Percentiles rank a stretch among this genome's conserved stretches.
Evolutionary conservation across 2,113 vertebrate species (phyloP).

Genomic region (Chunga burmeisteri): DNA sequence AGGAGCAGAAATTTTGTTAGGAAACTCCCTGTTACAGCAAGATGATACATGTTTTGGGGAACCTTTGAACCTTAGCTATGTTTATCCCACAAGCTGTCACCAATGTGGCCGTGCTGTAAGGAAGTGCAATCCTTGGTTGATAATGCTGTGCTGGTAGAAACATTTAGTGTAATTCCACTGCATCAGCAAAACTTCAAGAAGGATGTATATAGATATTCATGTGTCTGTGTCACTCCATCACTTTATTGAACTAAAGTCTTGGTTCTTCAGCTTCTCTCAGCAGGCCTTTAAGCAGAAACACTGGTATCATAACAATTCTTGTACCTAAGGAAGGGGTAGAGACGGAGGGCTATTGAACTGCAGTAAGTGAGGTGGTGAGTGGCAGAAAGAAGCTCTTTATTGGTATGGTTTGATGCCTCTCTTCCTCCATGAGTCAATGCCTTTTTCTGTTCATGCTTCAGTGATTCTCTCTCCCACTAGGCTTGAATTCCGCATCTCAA

Average conservation of each 20-base stretch:
- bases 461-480: background rate
- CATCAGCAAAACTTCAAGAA: background rate
- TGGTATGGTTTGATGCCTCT: background rate
- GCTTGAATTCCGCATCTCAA: background rate
- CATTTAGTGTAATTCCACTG: background rate
- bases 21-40: background rate
- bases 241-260: background rate
- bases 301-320: background rate
- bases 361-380: background rate
- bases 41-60: background rate
- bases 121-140: background rate
- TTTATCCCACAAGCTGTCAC: background rate
- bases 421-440: background rate
- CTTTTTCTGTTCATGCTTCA: background rate
- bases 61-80: background rate
- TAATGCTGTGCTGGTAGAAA: background rate
- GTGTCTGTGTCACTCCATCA: background rate
- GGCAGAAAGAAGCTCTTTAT: background rate
- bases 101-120: accelerated
- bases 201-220: background rate
- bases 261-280: background rate
- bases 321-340: background rate
- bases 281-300: background rate
- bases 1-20: background rate
- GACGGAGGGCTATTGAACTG: background rate